These are phyloP conservation scores for Oreochromis mossambicus DNA, from an alignment of 2,797 vertebrate species.

Conservation along the genomic window DNA sequence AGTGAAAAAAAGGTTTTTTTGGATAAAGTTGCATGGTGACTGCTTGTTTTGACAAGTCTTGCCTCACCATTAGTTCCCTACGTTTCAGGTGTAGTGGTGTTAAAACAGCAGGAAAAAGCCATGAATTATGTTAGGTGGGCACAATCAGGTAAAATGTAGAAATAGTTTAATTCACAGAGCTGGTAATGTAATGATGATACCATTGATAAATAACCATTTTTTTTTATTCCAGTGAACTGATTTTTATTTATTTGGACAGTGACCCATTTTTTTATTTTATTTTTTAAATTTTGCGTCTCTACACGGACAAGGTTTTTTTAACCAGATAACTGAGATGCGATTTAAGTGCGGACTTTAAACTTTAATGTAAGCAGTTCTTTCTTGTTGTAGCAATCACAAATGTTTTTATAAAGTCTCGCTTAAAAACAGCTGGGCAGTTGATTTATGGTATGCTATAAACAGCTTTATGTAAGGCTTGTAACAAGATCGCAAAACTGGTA, in stretches of 20 bases:
- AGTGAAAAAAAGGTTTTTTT: fast-evolving
- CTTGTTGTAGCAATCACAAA: not conserved
- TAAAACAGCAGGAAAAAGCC: not conserved
- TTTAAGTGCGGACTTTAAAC: not conserved
- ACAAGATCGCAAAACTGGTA: not conserved
- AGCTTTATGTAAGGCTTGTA: not conserved
- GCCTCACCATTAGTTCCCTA: not conserved
- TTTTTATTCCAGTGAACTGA: not conserved
- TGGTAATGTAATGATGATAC: not conserved
- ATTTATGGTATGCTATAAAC: not conserved
- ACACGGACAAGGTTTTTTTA: not conserved
- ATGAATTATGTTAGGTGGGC: not conserved
- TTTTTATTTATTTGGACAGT: not conserved
- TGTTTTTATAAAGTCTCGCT: fast-evolving
- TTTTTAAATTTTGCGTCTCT: not conserved
- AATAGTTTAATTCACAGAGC: not conserved
- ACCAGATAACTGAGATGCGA: not conserved
- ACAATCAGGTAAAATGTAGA: not conserved
- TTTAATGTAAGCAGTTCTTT: not conserved
- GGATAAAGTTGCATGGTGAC: not conserved
- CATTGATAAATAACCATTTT: not conserved
- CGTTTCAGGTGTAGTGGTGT: not conserved
- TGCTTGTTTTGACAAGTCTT: not conserved
- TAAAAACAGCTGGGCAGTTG: not conserved
- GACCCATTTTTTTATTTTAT: not conserved